A percentile compares a stretch with the other conserved stretches of the same genome.
phyloP scores from a whole-genome alignment of 2,113 vertebrate genomes.

The Anser cygnoides region DNA sequence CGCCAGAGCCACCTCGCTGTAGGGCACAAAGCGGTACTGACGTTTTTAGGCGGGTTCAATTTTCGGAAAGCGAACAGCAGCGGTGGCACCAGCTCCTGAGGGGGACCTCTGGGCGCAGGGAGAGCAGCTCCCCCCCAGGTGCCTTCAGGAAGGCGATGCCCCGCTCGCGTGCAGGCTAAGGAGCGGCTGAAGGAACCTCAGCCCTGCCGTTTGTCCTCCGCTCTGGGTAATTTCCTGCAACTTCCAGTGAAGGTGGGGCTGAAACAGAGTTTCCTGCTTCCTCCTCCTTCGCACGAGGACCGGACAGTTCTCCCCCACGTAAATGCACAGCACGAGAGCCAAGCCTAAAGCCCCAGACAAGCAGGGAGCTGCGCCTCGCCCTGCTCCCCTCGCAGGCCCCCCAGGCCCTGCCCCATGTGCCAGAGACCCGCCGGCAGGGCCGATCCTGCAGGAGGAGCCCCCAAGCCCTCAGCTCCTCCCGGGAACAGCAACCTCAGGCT shows the following conservation, averaged over 20 bases:
- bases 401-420: not conserved
- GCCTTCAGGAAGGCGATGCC: not conserved
- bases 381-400: not conserved
- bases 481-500: not conserved
- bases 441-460: not conserved
- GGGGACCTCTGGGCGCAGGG: not conserved
- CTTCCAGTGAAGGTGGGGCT: not conserved
- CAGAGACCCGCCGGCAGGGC: not conserved
- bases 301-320: not conserved
- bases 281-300: not conserved
- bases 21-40: not conserved
- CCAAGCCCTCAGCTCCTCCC: not conserved
- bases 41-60: fast-evolving
- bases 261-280: not conserved
- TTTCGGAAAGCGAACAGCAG: not conserved
- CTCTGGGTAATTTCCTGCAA: not conserved
- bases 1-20: fast-evolving
- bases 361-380: not conserved
- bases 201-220: not conserved
- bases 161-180: fast-evolving
- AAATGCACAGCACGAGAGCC: not conserved
- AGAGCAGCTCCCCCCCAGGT: not conserved
- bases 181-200: not conserved
- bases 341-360: not conserved
- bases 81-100: not conserved